Evolutionary conservation across 2,888 invertebrate species (phyloP), one percentile per base, ranked within the genome.

Genomic region (Nymphalis urticae): DNA sequence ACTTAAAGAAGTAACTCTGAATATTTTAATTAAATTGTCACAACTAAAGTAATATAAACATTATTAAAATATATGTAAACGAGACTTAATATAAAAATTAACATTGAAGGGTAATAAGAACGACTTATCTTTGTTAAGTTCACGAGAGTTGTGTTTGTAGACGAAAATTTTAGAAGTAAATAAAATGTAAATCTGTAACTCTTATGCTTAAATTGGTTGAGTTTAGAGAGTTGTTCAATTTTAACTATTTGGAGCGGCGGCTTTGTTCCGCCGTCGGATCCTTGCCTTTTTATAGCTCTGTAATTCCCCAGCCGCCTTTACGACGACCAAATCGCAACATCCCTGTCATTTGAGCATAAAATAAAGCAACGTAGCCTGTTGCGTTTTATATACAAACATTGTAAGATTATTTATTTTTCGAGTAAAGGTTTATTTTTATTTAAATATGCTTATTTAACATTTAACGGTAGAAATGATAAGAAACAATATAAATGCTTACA

Each of bases 181-280:
- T 80, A 78, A 80, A 80, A 80, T 80, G 77, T 79, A 78, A 81
- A 82, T 81, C 72, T 75, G 75, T 73, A 74, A 70, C 72, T 73
- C 73, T 75, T 73, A 76, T 75, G 72, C 70, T 75, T 64, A 70
- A 64, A 71, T 76, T 75, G 76, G 69, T 72, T 74, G 72, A 76
- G 77, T 79, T 80, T 77, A 75, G 77, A 76, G 78, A 80, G 84
- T 82, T 84, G 84, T 85, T 81, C 84, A 85, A 85, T 81, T 84
- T 85, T 84, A 85, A 86, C 82, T 79, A 77, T 77, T 78, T 73
- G 75, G 75, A 78, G 77, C 75, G 78, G 75, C 63, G 75, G 74
- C 73, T 77, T 77, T 75, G 71, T 76, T 74, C 61, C n/a, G 62
- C 60, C 27, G 42, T 59, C 48, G 54, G 72, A 77, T 76, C 79